Percentiles rank a stretch among this genome's conserved stretches.
Conservation (phyloP, 2,888 invertebrate species). For the Agrotis exclamationis region DNA sequence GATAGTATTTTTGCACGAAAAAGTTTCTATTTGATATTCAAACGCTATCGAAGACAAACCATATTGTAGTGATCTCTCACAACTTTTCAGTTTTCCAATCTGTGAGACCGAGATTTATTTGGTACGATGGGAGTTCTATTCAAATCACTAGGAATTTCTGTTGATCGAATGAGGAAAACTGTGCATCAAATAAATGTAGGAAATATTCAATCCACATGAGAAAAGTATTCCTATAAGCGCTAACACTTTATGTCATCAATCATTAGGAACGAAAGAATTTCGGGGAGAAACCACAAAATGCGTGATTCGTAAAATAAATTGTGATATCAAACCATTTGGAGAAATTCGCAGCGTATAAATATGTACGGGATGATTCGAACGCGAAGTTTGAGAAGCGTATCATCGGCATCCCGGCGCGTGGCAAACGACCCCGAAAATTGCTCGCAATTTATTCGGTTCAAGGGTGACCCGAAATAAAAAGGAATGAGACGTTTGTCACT, state of each 20-base stretch:
- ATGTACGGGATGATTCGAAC: conserved; percentile 71
- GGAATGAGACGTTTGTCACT: conserved; percentile 86
- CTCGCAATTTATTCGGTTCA: conserved; percentile 88
- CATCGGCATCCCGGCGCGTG: conserved; percentile 85
- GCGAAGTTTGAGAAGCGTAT: conserved; percentile 81
- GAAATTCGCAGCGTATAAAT: conserved; percentile 66
- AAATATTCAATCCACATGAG: conserved; percentile 26
- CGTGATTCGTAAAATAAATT: conserved; percentile 65
- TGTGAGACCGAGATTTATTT: conserved; percentile 50
- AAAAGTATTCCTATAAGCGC: conserved; percentile 15
- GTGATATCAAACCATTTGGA: conserved; percentile 77
- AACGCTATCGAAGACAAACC: conserved; percentile 33
- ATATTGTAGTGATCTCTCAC: conserved; percentile 45
- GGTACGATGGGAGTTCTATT: conserved; percentile 48
- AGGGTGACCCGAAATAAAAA: conserved; percentile 87
- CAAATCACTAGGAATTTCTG: conserved; percentile 38
- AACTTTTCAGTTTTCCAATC: conserved; percentile 53
- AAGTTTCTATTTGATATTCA: conserved; percentile 49
- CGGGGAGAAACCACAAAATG: conserved; percentile 41
- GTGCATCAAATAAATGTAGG: conserved; percentile 27
- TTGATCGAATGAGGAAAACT: conserved; percentile 38
- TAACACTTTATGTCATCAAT: conserved; percentile 41
- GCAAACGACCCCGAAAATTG: conserved; percentile 88
- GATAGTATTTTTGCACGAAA: conserved; percentile 26
- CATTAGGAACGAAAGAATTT: conserved; percentile 48